Percentiles rank a stretch among this genome's conserved stretches.
Evolutionary conservation across 2,797 vertebrate genomes (phyloP).

Genomic region (Threskiornis aethiopicus): DNA sequence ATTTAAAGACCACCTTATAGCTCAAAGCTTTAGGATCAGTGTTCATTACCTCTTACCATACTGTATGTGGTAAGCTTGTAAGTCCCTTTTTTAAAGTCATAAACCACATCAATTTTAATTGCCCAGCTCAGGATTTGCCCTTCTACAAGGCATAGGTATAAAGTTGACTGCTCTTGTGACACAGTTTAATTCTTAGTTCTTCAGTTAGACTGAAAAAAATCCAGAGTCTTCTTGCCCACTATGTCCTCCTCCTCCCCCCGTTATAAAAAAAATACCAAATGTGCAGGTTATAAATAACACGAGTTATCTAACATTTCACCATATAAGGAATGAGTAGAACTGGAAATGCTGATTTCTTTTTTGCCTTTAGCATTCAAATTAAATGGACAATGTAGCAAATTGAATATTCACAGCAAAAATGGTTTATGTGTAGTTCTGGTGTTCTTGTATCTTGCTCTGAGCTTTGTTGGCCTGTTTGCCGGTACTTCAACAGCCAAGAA

Average conservation of each 20-base stretch:
- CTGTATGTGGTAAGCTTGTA: neutral
- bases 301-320: slow-evolving; percentile 68
- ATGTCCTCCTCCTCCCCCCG: slow-evolving; percentile 14
- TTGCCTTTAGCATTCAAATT: slow-evolving; percentile 16
- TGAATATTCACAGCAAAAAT: neutral
- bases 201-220: slow-evolving; percentile 28
- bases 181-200: slow-evolving; percentile 8
- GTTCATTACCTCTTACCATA: neutral
- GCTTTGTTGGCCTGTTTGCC: neutral
- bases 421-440: neutral
- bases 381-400: neutral
- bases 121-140: neutral
- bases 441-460: neutral
- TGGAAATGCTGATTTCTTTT: slow-evolving; percentile 54
- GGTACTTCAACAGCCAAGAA: neutral
- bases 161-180: neutral
- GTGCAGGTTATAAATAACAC: slow-evolving; percentile 67
- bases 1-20: neutral
- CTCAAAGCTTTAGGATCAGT: neutral
- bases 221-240: slow-evolving; percentile 29
- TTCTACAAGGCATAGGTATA: neutral
- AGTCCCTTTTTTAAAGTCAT: neutral
- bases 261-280: slow-evolving; percentile 53
- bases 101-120: neutral
- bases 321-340: slow-evolving; percentile 59